Evolutionary conservation across 2,113 vertebrate genomes (phyloP).

Genomic region (Podarcis cretensis): DNA sequence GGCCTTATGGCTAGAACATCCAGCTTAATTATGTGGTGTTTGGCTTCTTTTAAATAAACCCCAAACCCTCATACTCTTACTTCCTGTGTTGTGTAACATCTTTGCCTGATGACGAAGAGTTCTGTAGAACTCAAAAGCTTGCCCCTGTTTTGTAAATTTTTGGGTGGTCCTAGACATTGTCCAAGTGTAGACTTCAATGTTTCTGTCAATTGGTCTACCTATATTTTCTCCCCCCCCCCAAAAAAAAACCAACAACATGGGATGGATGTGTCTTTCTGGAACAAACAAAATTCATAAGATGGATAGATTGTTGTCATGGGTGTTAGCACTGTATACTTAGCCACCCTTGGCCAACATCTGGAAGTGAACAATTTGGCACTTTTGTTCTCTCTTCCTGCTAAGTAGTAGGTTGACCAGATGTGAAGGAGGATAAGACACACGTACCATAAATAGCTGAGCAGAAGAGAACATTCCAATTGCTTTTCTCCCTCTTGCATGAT

Average conservation of each 20-base stretch:
- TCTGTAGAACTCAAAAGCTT: background rate
- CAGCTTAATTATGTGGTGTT: background rate
- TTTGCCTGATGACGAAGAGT: background rate
- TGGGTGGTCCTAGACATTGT: background rate
- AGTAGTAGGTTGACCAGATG: background rate
- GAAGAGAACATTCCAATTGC: background rate
- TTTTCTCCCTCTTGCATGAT: background rate
- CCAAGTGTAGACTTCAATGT: background rate
- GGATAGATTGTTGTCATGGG: background rate
- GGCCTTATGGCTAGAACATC: background rate
- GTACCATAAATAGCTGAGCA: background rate
- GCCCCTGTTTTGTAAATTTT: background rate
- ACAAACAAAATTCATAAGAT: too few relatives aligned
- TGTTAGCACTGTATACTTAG: background rate
- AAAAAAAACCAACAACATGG: too few relatives aligned
- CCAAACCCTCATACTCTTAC: background rate
- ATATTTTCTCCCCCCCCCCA: background rate
- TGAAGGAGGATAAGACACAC: background rate
- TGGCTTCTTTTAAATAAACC: background rate
- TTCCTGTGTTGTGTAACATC: background rate
- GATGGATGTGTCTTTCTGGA: background rate
- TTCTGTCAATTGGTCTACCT: background rate
- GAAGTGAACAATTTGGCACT: background rate
- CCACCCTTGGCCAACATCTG: background rate
- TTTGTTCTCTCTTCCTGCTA: background rate